phyloP scores from a whole-genome alignment of 2,888 invertebrate genomes.

The Stegophylla sp. region DNA sequence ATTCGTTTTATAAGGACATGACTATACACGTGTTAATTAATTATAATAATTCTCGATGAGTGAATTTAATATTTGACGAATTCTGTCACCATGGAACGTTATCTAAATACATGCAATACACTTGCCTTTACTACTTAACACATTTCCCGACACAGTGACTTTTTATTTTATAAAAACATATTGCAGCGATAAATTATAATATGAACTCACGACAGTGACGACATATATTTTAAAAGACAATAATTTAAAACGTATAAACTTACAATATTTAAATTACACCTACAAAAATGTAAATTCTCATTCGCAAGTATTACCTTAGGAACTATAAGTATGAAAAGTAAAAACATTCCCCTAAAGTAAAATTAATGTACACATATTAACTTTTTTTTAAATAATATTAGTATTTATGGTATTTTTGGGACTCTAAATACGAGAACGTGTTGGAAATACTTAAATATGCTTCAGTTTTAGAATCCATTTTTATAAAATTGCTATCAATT shows the following conservation, averaged over 20 bases:
- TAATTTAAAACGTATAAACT: not conserved
- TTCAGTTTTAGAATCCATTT: not conserved
- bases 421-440: not conserved
- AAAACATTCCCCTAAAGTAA: not conserved
- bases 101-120: no score
- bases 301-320: not conserved
- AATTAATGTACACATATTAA: conserved; percentile 6
- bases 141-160: no score
- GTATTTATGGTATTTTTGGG: not conserved
- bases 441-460: conserved; percentile 21
- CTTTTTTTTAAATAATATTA: conserved; percentile 5
- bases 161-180: no score
- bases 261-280: not conserved
- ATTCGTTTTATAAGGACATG: no score
- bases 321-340: no score
- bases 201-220: no score
- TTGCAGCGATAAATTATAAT: no score
- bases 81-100: no score
- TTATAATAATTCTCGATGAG: no score
- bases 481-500: not conserved
- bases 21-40: no score
- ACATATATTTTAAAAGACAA: not conserved
- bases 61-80: no score
- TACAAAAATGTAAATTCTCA: not conserved
- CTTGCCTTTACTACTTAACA: no score